Evolutionary conservation across 2,113 vertebrate species (phyloP), one percentile per base, ranked within the genome.

Genomic region (Phoxinus phoxinus): DNA sequence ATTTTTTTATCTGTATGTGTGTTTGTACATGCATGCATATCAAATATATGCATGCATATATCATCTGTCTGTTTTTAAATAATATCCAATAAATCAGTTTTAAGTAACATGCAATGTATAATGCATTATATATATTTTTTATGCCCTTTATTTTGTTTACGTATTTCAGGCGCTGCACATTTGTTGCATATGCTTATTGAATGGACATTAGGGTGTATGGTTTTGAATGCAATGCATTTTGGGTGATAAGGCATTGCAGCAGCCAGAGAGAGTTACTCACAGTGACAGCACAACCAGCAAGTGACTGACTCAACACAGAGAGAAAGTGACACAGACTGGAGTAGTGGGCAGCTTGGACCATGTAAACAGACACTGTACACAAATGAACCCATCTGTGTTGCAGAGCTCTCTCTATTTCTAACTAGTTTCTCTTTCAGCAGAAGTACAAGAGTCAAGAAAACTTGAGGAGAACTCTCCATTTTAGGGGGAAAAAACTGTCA

Each of bases 341-440:
- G 13, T 27, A 80, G 23, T 80, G n/a, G 78, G 37, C n/a, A 37
- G 30, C 27, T 44, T 27, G n/a, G 23, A 79, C 56, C 72, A 48
- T 63, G 59, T 23, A 84, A 44, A 76, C 83, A 75, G 44, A 83
- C 81, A 83, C 11, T 61, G 32, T 37, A 83, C 63, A 71, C 44
- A 35, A 71, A 71, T 37, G 12, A 67, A 83, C 63, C 44, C 10
- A 79, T 61, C 53, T 79, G 32, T 30, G 73, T 25, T 79, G 25
- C 23, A 46, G 4, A 25, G 4, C 8, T 46, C 13, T 80, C 13
- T 41, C 53, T 27, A 15, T 80, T 61, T 63, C n/a, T 25, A 63
- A 63, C 78, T 19, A 63, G 7, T 44, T 63, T 41, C n/a, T 17
- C 35, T 80, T 80, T 46, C 21, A 44, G 32, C 11, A 25, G 32